Evolutionary conservation across 2,113 vertebrate species (phyloP), one percentile per base, ranked within the genome.

Genomic region (Rhodinocichla rosea): DNA sequence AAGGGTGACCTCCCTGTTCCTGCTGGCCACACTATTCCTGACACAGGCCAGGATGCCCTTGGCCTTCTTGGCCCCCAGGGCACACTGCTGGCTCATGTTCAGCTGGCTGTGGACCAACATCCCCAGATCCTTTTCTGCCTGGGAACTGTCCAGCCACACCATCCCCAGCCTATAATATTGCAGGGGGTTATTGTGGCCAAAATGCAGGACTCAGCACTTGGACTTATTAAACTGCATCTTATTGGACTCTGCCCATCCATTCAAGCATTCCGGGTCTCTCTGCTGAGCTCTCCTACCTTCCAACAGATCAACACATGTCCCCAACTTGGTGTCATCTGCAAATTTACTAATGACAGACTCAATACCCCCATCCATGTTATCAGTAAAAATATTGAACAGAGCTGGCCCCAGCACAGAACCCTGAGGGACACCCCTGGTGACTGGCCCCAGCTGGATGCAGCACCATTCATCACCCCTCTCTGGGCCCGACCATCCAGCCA

Each of bases 81-180:
- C 20, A 14, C 20, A 24, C 33, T 23, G n/a, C 42, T 76, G 55
- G 42, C 42, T 47, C n/a, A 32, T 23, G 42, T 59, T 6, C 33
- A 59, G 14, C 1, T 0, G 2, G 19, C 33, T 59, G 42, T 24
- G 1, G 0, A 47, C n/a, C 55, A 59, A n/a, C 1, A 9, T 15
- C 40, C 53, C 33, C 55, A 30, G 55, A 26, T 59, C 14, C 33
- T 33, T 47, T 47, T 30, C 15, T 3, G 4, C 42, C 26, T 59
- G 11, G 10, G 26, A 40, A 37, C n/a, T 59, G 20, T 37, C 23
- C 33, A 35, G 55, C 30, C 53, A 35, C 6, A 3, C 19, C 0
- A 0, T 13, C 53, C 55, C 53, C 33, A 74, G 24, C 6, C 53
- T 35, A 2, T 6, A 44, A 3, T 1, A 0, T 0, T 75, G 26